phyloP scores from a whole-genome alignment of 2,797 vertebrate genomes.

The Lindbergichthys nudifrons region DNA sequence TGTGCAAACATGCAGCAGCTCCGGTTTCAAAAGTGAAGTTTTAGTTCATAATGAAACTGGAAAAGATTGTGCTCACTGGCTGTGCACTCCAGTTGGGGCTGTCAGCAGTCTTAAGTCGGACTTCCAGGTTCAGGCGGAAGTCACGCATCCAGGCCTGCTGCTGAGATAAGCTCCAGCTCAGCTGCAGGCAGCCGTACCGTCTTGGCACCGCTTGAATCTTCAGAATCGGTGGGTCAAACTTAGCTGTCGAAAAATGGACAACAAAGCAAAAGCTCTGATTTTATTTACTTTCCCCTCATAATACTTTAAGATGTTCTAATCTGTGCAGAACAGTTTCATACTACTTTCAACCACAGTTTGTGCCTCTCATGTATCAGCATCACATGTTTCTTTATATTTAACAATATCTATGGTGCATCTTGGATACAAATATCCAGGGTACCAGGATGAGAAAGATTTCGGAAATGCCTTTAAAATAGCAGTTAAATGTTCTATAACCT shows the following conservation, averaged over 20 bases:
- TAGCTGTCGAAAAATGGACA: conserved; percentile 79
- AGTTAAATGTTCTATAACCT: background rate
- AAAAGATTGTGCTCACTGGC: conserved; percentile 52
- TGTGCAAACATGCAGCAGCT: background rate
- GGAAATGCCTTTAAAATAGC: background rate
- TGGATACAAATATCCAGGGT: no score
- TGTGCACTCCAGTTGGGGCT: conserved; percentile 73
- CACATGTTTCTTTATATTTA: no score
- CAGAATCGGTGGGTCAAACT: conserved; percentile 87
- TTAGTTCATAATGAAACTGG: background rate
- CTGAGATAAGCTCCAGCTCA: conserved; percentile 78
- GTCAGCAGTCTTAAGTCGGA: conserved; percentile 75
- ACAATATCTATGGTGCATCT: background rate
- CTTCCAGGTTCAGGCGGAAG: conserved; percentile 73
- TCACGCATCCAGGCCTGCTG: conserved; percentile 69
- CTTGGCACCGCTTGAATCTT: conserved; percentile 55
- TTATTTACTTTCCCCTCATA: background rate
- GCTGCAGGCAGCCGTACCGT: conserved; percentile 79
- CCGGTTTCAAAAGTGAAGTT: background rate
- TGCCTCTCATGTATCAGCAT: no score
- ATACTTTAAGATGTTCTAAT: background rate
- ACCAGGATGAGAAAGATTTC: background rate
- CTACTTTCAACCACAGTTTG: background rate
- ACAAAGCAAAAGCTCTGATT: background rate
- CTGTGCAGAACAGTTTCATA: background rate